These are phyloP conservation scores for Thinocorus orbignyianus DNA, from an alignment of 2,113 vertebrate genomes.

Conservation along the genomic window DNA sequence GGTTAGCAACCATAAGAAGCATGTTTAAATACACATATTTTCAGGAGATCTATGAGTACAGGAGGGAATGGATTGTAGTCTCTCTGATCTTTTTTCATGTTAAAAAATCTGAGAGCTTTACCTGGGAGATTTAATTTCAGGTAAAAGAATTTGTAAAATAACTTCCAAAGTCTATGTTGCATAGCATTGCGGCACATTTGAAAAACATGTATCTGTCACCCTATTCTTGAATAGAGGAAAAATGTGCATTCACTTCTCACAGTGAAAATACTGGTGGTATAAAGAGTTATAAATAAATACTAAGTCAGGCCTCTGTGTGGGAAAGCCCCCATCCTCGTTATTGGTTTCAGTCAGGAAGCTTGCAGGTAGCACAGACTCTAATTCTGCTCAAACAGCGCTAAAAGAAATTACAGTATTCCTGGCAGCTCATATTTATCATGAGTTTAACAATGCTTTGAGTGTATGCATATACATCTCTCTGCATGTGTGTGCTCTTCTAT, in stretches of 20 bases:
- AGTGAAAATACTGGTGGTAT: constrained; percentile 53
- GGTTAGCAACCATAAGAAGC: constrained; percentile 43
- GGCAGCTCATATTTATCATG: background rate
- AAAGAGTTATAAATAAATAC: constrained; percentile 41
- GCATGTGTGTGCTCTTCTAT: background rate
- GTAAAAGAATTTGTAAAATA: constrained; percentile 19
- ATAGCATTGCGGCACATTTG: background rate
- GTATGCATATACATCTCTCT: background rate
- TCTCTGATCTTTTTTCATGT: constrained; percentile 7
- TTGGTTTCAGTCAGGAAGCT: constrained; percentile 1
- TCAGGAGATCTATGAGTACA: constrained; percentile 6
- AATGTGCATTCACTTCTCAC: background rate
- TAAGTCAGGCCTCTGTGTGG: constrained; percentile 41
- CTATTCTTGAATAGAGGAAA: background rate
- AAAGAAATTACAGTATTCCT: background rate
- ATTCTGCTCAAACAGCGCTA: background rate
- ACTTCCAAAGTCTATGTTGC: background rate
- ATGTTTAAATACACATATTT: constrained; percentile 46
- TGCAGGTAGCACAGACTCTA: background rate
- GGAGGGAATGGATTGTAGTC: background rate
- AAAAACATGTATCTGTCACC: background rate
- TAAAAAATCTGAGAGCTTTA: constrained; percentile 2
- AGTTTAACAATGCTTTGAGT: constrained; percentile 8
- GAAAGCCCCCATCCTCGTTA: constrained; percentile 39
- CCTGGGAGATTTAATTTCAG: constrained; percentile 21